These are phyloP conservation scores for Melipona bicolor DNA, from an alignment of 2,888 invertebrate genomes.

Conservation along the genomic window DNA sequence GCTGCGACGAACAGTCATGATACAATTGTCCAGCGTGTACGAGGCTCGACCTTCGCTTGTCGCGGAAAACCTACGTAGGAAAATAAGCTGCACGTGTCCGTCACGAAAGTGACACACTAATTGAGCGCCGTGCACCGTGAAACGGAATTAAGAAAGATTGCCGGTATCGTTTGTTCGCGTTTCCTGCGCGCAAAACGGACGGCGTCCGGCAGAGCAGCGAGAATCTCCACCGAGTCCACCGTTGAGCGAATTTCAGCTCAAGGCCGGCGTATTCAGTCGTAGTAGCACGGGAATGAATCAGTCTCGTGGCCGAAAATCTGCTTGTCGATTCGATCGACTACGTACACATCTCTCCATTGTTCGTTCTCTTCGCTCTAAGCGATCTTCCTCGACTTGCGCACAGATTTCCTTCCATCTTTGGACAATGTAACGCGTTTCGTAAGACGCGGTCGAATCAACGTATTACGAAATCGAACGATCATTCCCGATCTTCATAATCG, in stretches of 20 bases:
- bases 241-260: conserved; percentile 36
- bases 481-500: neutral
- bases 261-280: conserved; percentile 1
- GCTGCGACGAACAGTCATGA: neutral
- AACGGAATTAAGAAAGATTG: conserved; percentile 49
- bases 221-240: neutral
- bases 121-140: conserved; percentile 26
- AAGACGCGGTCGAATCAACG: neutral
- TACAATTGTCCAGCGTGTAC: conserved; percentile 29
- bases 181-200: conserved; percentile 5
- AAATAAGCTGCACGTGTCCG: conserved; percentile 43
- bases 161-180: conserved; percentile 23
- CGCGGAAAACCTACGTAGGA: conserved; percentile 21
- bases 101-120: conserved; percentile 49
- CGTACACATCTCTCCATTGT: neutral
- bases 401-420: neutral
- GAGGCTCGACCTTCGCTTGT: conserved; percentile 37
- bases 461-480: neutral
- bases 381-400: neutral
- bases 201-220: neutral
- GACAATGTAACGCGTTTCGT: neutral
- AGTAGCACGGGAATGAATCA: too few species aligned
- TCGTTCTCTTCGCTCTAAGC: neutral
- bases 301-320: neutral
- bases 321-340: neutral